These are phyloP conservation scores for Pluvialis apricaria DNA, from an alignment of 2,113 vertebrate genomes.

Conservation along the genomic window DNA sequence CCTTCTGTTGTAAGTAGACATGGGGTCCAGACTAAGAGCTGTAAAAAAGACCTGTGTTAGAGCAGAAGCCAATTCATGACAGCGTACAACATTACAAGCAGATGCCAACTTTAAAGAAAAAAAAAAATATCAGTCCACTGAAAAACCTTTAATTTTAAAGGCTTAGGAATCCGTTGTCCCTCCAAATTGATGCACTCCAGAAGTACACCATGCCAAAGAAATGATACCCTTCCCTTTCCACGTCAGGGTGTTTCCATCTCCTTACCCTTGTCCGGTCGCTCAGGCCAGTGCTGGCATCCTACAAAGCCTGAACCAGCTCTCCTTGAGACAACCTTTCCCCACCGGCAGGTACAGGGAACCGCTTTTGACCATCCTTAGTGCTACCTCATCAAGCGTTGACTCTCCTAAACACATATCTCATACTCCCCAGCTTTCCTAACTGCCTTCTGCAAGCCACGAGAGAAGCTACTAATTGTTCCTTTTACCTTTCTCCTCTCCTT, in stretches of 20 bases:
- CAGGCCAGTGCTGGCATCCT: background rate
- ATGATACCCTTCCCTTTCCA: background rate
- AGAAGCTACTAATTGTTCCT: background rate
- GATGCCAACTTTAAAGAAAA: background rate
- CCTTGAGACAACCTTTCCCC: background rate
- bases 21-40: background rate
- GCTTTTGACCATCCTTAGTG: background rate
- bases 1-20: background rate
- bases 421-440: background rate
- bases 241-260: background rate
- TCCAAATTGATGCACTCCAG: background rate
- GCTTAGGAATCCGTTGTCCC: background rate
- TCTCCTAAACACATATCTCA: background rate
- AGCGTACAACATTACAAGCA: background rate
- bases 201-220: conserved; percentile 52
- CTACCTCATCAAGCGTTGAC: conserved; percentile 52
- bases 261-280: background rate
- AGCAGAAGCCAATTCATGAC: background rate
- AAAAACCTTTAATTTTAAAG: background rate
- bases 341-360: background rate
- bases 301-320: background rate
- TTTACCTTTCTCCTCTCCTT: background rate
- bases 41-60: background rate
- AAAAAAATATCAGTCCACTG: background rate
- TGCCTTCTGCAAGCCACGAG: background rate